Evolutionary conservation across 2,888 invertebrate species (phyloP), one percentile per base, ranked within the genome.

Genomic region (Torymus auratus): DNA sequence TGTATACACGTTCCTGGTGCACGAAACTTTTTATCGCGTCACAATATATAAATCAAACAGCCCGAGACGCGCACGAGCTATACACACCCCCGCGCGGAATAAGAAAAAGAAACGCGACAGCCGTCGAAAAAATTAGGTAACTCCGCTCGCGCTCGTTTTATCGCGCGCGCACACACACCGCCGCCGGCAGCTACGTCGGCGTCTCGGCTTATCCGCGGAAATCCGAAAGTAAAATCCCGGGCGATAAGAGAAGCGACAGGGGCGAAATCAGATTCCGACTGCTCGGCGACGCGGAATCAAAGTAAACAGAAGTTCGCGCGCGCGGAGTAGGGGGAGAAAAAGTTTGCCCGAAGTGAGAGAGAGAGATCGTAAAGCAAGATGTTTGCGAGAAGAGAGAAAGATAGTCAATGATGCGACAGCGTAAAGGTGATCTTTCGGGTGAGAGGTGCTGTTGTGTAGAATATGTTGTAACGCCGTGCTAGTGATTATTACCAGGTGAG

Each of bases 171-270:
- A 7, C 41, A 41, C 7, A 41, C 28, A 28, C 28, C 28, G 28
- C 5, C 28, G 28, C 5, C 41, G 41, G 41, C 7, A 7, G 41
- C 41, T 5, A 2, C 69, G 58, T 20, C 14, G 41, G 41, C 56
- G 53, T 41, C 61, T 20, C 28, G 56, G 73, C 69, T 80, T 80
- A 75, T 80, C 77, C 78, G 28, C 56, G 67, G 52, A 67, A 76
- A 81, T 80, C 76, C 77, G 81, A 77, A 72, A 80, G 76, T 80
- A 80, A 80, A 80, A 80, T 80, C 64, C 67, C 14, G 14, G 13
- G 69, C 64, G 74, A 64, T 62, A 64, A 74, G 56, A 55, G 65
- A 50, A 68, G 61, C 23, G 64, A 14, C 20, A 12, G 3, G 53
- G 12, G 10, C 15, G 11, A 70, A 75, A 80, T 75, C 74, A 80